A percentile compares a stretch with the other conserved stretches of the same genome.
Conservation (phyloP, 2,888 invertebrate species). For the Macaria liturata region DNA sequence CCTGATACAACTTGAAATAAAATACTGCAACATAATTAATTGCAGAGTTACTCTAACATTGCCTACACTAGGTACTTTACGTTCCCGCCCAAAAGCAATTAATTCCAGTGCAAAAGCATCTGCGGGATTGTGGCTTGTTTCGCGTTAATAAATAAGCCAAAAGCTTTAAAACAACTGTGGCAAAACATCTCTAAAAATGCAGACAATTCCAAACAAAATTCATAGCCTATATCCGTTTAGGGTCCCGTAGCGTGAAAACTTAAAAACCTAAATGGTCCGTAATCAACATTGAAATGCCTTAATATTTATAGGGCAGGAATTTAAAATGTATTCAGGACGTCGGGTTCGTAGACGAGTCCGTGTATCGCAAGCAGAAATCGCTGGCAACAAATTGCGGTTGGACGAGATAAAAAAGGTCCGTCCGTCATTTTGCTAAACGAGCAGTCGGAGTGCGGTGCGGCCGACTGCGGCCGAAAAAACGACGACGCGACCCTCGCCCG, state of each 20-base stretch:
- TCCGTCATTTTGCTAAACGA: constrained; percentile 80
- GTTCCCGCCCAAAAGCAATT: constrained; percentile 1
- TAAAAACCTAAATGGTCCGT: constrained; percentile 49
- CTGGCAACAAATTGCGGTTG: constrained; percentile 79
- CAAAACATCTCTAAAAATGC: neutral
- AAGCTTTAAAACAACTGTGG: neutral
- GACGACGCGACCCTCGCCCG: constrained; percentile 50
- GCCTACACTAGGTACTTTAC: constrained; percentile 4
- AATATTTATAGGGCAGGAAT: constrained; percentile 68
- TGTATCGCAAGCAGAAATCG: constrained; percentile 75
- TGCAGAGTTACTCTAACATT: neutral
- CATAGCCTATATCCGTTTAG: constrained; percentile 9
- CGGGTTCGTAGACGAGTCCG: constrained; percentile 49
- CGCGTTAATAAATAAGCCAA: neutral
- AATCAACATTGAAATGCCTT: constrained; percentile 52
- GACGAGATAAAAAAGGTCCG: constrained; percentile 80
- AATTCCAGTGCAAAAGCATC: neutral
- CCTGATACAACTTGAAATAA: too few relatives aligned
- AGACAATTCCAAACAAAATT: neutral
- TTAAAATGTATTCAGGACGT: constrained; percentile 58
- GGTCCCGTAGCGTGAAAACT: constrained; percentile 25
- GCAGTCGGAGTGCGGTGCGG: constrained; percentile 57
- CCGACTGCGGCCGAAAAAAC: constrained; percentile 61
- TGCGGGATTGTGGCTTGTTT: constrained; percentile 6
- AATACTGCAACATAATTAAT: too few relatives aligned